Base-by-base conservation (phyloP, 2,797 vertebrate genomes). In the Hydrocynus forskahlii region DNA sequence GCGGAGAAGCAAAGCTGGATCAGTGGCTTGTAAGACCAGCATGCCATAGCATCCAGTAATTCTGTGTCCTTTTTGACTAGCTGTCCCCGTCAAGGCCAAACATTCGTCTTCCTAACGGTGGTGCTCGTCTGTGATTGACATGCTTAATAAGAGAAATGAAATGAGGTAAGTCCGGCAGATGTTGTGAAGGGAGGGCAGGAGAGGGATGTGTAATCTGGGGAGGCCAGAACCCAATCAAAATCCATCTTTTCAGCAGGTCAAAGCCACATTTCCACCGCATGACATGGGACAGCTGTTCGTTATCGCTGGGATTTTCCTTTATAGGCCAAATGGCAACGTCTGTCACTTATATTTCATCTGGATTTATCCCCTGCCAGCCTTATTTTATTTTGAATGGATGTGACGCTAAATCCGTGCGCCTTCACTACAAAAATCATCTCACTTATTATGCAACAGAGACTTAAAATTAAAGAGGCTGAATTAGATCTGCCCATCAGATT, bases 271-370 rank as follows among this genome's bases (percentile, higher is more conserved):
- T 87, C 86, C 92, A 77, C 89, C 84, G 85, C 79, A 79, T 91
- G 91, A 93, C 88, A 87, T 75, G 5, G 83, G 88, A 89, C 92
- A 94, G 91, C 88, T 92, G 92, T 89, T 93, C 88, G 85, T 89
- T 89, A 92, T 89, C 86, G 76, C 83, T 60, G 72, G 88, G 91
- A 92, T 93, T 93, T 75, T 90, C 81, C 73, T 81, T 85, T 84
- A 76, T 71, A 52, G 89, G 87, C 79, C 35, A 67, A 75, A 59
- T 43, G 48, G 7, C 45, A 52, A 88, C 86, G 35, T 88, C 71
- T 86, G 55, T 88, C 80, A 38, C 85, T 83, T 86, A 89, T 83
- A 91, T 92, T 92, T 93, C 89, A 94, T 92, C 87, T 86, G 90
- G 91, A 91, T 91, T 93, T 88, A 89, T 85, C 82, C 79, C 57